These are phyloP conservation scores for cattle (Bos taurus) DNA, from an alignment of 2,113 vertebrate species.

Conservation along the genomic window DNA sequence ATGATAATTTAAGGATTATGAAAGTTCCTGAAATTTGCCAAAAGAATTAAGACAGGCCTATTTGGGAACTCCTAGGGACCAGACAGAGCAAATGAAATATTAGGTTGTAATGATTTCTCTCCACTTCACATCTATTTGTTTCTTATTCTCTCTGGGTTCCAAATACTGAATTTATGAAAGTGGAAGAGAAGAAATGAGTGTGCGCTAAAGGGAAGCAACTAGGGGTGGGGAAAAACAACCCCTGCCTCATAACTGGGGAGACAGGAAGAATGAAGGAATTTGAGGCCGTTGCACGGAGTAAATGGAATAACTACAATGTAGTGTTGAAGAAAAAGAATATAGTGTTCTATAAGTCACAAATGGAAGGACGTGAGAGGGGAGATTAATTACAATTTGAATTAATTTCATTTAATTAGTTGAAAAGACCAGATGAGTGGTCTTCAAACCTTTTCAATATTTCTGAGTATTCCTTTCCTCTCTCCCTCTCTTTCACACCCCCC, in stretches of 20 bases:
- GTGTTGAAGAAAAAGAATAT: neutral
- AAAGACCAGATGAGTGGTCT: neutral
- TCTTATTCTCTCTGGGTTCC: neutral
- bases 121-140: neutral
- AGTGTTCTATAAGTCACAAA: neutral
- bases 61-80: neutral
- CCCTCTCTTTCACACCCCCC: neutral
- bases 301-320: neutral
- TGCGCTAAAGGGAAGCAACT: neutral
- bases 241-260: neutral
- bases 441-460: neutral
- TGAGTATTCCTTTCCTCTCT: neutral
- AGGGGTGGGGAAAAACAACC: neutral
- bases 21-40: neutral
- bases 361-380: neutral
- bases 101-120: slow-evolving; percentile 17
- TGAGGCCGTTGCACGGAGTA: neutral
- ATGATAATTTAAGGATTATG: neutral
- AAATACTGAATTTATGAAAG: slow-evolving; percentile 19
- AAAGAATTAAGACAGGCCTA: slow-evolving; percentile 10
- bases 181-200: neutral
- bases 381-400: neutral
- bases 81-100: neutral
- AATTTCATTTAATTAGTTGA: neutral
- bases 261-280: neutral